Evolutionary conservation across 2,113 vertebrate species (phyloP).

Genomic region (Cyprinodon brontotheroides): DNA sequence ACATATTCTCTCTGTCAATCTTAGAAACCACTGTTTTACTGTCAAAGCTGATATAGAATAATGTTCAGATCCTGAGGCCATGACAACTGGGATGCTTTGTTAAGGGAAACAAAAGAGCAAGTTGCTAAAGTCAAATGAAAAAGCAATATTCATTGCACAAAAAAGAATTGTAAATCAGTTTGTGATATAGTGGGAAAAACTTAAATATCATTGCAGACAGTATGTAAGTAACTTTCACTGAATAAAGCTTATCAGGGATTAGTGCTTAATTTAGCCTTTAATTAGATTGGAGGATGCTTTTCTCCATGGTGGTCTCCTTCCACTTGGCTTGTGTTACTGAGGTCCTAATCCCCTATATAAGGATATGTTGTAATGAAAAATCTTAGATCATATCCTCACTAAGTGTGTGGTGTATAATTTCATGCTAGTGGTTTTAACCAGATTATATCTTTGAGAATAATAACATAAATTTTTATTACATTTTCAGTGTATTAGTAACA

Average conservation of each 20-base stretch:
- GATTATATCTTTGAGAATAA: slow-evolving; percentile 20
- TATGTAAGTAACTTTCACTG: no score
- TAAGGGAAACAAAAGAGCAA: no score
- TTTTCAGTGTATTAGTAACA: neutral
- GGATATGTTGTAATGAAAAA: slow-evolving; percentile 31
- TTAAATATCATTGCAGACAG: neutral
- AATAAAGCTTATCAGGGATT: slow-evolving; percentile 27
- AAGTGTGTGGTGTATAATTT: slow-evolving; percentile 31
- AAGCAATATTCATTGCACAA: no score
- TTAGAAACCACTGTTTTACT: no score
- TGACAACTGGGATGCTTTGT: no score
- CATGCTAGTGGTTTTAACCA: slow-evolving; percentile 21
- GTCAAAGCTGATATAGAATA: no score
- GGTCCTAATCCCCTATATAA: slow-evolving; percentile 38
- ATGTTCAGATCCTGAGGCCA: no score
- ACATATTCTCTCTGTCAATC: no score
- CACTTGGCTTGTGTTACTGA: slow-evolving; percentile 20
- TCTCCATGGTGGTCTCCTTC: slow-evolving; percentile 32
- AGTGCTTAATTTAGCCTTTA: slow-evolving; percentile 57
- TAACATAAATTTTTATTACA: neutral
- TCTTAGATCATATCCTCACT: slow-evolving; percentile 43
- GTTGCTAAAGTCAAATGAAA: no score
- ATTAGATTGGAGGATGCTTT: slow-evolving; percentile 46
- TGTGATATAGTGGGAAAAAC: neutral
- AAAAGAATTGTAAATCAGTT: neutral